Base-by-base conservation (phyloP, 2,797 vertebrate genomes). In the Hozukius guyotensis region DNA sequence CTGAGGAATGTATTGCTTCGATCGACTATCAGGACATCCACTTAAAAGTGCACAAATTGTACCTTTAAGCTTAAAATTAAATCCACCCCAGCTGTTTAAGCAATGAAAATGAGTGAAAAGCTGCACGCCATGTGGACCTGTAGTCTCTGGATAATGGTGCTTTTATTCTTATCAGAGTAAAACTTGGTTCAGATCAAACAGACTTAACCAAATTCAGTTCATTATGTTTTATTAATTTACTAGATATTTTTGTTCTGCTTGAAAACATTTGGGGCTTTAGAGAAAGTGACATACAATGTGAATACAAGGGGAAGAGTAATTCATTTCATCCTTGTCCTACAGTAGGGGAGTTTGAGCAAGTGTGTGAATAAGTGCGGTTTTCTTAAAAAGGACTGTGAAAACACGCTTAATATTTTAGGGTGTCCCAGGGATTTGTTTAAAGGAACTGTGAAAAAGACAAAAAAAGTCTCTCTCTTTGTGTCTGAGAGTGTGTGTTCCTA, bases 321-420 rank as follows among this genome's bases (percentile, higher is more conserved):
- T 86, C 46, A 65, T 79, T 81, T 78, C 31, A 79, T 80, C 69
- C 34, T 5, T 2, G 53, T 73, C 36, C 52, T 78, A 32, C 66
- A 78, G 64, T 42, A 52, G 74, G 72, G 60, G 59, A 78, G 59
- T 74, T 74, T 63, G 31, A 55, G 57, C 38, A 20, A 27, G 76
- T 24, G 36, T 34, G 62, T 68, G 46, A 77, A 66, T 12, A 22
- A 74, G 74, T 65, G 72, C 31, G 42, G 60, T 75, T 89, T 89
- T 80, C 78, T 76, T 78, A 3, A 32, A 83, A 74, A 83, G 78
- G 56, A 71, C 77, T 87, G 63, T 74, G 67, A 86, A 85, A 89
- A 91, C 77, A 81, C 22, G 12, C 24, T 83, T 79, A 83, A 89
- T 88, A 88, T 89, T 92, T 90, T 12, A 90, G 36, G 29, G n/a